Conservation (phyloP, 2,113 vertebrate genomes). For the Poeciliopsis prolifica region DNA sequence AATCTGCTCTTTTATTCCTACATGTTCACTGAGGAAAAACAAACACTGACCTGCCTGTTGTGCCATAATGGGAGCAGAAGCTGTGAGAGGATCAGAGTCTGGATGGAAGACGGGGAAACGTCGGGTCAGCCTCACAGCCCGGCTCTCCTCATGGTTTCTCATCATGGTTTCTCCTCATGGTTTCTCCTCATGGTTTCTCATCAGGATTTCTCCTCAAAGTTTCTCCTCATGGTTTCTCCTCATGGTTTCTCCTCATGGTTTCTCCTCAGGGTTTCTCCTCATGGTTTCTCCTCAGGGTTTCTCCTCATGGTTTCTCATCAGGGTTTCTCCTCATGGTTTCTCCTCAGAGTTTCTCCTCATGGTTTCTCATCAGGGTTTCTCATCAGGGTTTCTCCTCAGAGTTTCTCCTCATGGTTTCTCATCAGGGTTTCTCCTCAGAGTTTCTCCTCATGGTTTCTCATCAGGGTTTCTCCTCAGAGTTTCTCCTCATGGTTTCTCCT, state of each 20-base stretch:
- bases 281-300: background rate
- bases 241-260: background rate
- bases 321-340: background rate
- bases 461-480: too few species aligned
- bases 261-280: background rate
- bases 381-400: too few species aligned
- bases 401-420: background rate
- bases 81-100: constrained; percentile 18
- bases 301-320: background rate
- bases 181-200: too few species aligned
- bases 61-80: constrained; percentile 34
- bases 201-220: too few species aligned
- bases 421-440: background rate
- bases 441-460: constrained; percentile 1
- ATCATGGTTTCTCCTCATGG: constrained; percentile 12
- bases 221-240: background rate
- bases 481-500: constrained; percentile 8
- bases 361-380: background rate
- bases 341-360: constrained; percentile 20
- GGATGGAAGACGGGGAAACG: constrained; percentile 3
- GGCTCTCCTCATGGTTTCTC: background rate
- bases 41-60: constrained; percentile 56
- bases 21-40: constrained; percentile 43
- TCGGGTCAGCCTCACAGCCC: background rate
- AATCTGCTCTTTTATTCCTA: constrained; percentile 5